A percentile compares a stretch with the other conserved stretches of the same genome.
phyloP scores from a whole-genome alignment of 64 coral and sea anemone genomes.

The Actinia equina region DNA sequence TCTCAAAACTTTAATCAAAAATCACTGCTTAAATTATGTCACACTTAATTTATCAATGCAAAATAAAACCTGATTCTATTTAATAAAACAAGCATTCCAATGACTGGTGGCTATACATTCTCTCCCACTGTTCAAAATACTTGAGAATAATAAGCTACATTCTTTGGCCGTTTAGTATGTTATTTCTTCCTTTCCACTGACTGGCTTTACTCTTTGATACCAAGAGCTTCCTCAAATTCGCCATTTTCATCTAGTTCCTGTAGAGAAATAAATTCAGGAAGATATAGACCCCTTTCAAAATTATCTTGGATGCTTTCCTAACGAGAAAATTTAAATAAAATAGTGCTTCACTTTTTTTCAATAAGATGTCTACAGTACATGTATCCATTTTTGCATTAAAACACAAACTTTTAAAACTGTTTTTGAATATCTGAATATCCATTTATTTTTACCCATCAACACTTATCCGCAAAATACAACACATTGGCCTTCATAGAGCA shows the following conservation, averaged over 20 bases:
- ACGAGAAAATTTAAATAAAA: too few species aligned
- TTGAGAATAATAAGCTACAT: not conserved
- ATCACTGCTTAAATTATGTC: not conserved
- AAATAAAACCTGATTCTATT: not conserved
- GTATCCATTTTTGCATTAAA: too few species aligned
- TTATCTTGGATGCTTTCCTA: too few species aligned
- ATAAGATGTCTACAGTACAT: too few species aligned
- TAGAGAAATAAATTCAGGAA: not conserved
- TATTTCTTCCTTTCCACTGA: not conserved
- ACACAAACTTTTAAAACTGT: too few species aligned
- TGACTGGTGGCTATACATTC: not conserved
- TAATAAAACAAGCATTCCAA: not conserved
- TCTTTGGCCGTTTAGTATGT: not conserved
- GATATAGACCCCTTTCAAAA: too few species aligned
- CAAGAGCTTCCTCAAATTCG: slow-evolving; percentile 63
- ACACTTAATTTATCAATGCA: not conserved
- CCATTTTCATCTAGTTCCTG: slow-evolving; percentile 85
- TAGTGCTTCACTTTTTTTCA: too few species aligned
- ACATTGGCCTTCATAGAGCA: too few species aligned
- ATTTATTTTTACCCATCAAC: too few species aligned
- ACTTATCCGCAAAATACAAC: too few species aligned
- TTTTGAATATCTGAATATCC: too few species aligned
- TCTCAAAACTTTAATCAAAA: not conserved
- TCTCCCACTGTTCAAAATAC: not conserved
- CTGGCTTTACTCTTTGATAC: not conserved